Evolutionary conservation across 1,140 invertebrate genomes (phyloP).

Genomic region (Neodiprion virginianus): DNA sequence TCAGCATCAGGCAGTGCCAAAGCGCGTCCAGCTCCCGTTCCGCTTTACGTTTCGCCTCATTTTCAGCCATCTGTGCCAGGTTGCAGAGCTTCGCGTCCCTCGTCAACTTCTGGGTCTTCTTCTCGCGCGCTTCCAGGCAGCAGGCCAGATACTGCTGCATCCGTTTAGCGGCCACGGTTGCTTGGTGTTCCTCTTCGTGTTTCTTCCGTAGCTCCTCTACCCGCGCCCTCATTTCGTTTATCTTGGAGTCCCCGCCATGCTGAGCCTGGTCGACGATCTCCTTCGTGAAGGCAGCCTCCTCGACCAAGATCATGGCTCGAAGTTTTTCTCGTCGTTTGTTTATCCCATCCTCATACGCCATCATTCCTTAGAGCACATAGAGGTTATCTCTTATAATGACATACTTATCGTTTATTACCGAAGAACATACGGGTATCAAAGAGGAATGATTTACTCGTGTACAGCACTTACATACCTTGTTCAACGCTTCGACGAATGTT

Average conservation of each 20-base stretch:
- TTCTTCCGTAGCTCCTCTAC: constrained; percentile 30
- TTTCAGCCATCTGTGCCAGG: constrained; percentile 45
- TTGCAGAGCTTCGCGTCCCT: constrained; percentile 46
- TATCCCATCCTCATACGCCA: constrained; percentile 32
- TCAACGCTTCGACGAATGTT: constrained; percentile 29
- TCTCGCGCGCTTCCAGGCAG: constrained; percentile 35
- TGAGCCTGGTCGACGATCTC: constrained; percentile 35
- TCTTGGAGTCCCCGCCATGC: constrained; percentile 23
- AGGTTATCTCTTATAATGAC: not conserved
- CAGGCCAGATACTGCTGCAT: constrained; percentile 42
- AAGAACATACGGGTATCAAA: too few species aligned
- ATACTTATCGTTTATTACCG: too few species aligned
- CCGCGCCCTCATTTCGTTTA: constrained; percentile 28
- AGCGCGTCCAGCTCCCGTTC: constrained; percentile 36
- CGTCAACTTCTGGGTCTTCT: constrained; percentile 31
- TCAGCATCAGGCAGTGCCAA: constrained; percentile 41
- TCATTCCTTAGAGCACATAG: constrained; percentile 29
- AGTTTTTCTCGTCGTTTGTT: constrained; percentile 33
- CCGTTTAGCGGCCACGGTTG: constrained; percentile 39
- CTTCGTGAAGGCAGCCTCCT: constrained; percentile 29
- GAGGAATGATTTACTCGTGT: too few species aligned
- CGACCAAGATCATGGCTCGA: constrained; percentile 28
- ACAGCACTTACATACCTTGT: constrained; percentile 24
- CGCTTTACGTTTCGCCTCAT: constrained; percentile 28
- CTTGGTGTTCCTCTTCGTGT: constrained; percentile 23